Base-by-base conservation (phyloP, 37 sponge, comb jelly and placozoan species). In the Ianthella basta region DNA sequence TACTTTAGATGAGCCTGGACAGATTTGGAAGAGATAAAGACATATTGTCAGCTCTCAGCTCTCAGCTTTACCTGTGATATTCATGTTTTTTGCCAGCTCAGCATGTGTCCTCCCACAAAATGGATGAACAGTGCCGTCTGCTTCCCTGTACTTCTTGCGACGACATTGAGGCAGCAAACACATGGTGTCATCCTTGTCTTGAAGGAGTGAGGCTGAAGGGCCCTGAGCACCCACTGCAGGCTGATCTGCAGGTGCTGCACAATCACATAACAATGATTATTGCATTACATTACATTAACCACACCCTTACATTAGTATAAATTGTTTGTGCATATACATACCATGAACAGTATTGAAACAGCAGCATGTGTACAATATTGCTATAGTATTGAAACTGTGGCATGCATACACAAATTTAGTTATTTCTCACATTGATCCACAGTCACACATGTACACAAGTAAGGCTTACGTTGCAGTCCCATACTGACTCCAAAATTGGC, bases 51-150 rank as follows among this genome's bases (percentile, higher is more conserved):
- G 8, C 50, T 44, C 50, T 44, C 50, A n/a, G n/a, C n/a, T 10
- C 50, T 44, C 50, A 44, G 50, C 32, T 13, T 39, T 41, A 69
- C 70, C 70, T 69, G 33, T 6, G 25, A 69, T n/a, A 2, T 69
- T 69, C 70, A 32, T 69, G 18, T 4, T n/a, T 53, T 89, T 81
- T 30, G 84, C 95, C 54, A 79, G 41, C 1, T 84, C 72, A 15
- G 92, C 92, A 65, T 95, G 95, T 0, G 72, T 82, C 72, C 74
- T 89, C 27, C 90, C 86, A 83, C 95, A 95, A 61, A 86, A 95
- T 35, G 87, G 84, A 79, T 87, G 83, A 8, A 41, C 68, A 36
- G 59, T 68, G 1, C 78, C 78, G 16, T 75, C 78, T 4, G 44
- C 4, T 14, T 75, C 54, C 39, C n/a, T 75, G 15, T 72, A 84